Conservation (phyloP, 2,888 invertebrate species). For the Philhelius pedissequus region DNA sequence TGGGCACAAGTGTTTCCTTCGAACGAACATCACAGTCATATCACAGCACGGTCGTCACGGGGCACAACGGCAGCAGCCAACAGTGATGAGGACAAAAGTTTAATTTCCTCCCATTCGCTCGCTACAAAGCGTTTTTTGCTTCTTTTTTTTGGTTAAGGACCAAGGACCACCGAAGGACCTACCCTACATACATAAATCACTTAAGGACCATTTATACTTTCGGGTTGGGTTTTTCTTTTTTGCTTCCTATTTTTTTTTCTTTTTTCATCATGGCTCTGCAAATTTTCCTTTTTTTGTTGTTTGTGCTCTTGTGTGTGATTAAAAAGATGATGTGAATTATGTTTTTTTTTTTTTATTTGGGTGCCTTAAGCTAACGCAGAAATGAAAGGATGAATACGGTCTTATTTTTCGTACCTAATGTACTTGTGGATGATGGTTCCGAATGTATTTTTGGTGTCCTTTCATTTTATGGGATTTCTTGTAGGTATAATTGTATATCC, state of each 20-base stretch:
- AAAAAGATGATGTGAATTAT: constrained; percentile 38
- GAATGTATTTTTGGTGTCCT: constrained; percentile 30
- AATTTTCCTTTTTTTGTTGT: neutral
- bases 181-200: constrained; percentile 65
- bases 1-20: constrained; percentile 28
- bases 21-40: neutral
- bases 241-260: neutral
- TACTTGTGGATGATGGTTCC: constrained; percentile 21
- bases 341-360: neutral
- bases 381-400: constrained; percentile 17
- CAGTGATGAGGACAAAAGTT: constrained; percentile 46
- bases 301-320: constrained; percentile 32
- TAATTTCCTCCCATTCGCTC: constrained; percentile 54
- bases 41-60: neutral
- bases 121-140: constrained; percentile 7
- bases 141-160: constrained; percentile 25
- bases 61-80: neutral
- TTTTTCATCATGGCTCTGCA: neutral
- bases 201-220: constrained; percentile 56
- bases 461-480: constrained; percentile 35
- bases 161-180: constrained; percentile 54
- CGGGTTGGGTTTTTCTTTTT: neutral
- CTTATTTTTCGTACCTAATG: neutral
- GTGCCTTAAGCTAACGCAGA: neutral
- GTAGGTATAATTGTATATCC: no score